Evolutionary conservation across 1,140 invertebrate species (phyloP), one percentile per base, ranked within the genome.

Genomic region (Drosophila murphyi): DNA sequence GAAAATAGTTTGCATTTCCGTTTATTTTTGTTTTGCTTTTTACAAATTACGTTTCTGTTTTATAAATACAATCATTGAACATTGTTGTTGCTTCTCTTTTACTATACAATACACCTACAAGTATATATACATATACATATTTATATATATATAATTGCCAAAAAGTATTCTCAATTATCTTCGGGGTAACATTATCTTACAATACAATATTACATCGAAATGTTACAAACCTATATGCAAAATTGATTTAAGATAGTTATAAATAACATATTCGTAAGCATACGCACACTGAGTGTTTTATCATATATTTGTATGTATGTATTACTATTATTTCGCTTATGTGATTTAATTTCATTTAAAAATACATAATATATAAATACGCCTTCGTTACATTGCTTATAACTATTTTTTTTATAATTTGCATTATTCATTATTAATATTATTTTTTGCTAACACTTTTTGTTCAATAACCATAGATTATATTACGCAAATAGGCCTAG

Each of bases 331-430:
- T 80, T 51, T 45, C 50, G 20, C 20, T 62, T 68, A 77, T 73
- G 67, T 61, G 54, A 86, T 81, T 78, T 87, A 87, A 86, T 86
- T 86, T 82, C 78, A 73, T 79, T 86, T 86, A 78, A 86, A 86
- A 88, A 87, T 87, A 87, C 79, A 76, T 76, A 79, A 87, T 82
- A 80, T 72, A 87, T 82, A 87, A 88, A 87, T 89, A 83, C 80
- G 61, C 67, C 73, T 80, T 80, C 80, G 50, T 87, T 70, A 55
- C 72, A 76, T 71, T 62, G 45, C 51, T 68, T 57, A 76, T 20
- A 28, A 39, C n/a, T 64, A 76, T 52, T 75, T 37, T 39, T 8
- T 39, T 65, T 52, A 67, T 72, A 72, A 52, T 67, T 62, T 41
- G 47, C 37, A 45, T 57, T 55, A 52, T 48, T 29, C 65, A 60